Evolutionary conservation across 2,888 invertebrate genomes (phyloP).

Genomic region (Phaonia tiefii): DNA sequence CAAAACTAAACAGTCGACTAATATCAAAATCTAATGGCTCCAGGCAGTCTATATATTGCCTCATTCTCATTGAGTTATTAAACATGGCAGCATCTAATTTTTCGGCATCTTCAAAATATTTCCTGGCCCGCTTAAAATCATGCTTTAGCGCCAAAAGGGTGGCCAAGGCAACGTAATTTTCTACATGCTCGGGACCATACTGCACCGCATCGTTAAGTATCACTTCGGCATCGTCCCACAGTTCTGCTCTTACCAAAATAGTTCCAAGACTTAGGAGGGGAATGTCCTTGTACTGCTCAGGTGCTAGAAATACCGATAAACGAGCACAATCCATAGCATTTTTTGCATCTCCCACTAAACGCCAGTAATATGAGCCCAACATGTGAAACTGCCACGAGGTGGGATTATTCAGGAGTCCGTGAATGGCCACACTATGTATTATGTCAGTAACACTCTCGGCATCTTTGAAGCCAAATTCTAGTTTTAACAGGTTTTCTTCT

Average conservation of each 20-base stretch:
- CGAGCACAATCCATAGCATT: constrained; percentile 78
- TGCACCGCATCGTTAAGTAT: constrained; percentile 76
- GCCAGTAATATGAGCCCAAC: constrained; percentile 79
- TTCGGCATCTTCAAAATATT: constrained; percentile 76
- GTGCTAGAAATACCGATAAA: constrained; percentile 75
- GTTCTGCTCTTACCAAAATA: constrained; percentile 76
- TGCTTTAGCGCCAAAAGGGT: constrained; percentile 77
- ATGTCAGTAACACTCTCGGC: constrained; percentile 70
- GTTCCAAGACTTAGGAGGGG: constrained; percentile 78
- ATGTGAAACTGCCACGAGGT: constrained; percentile 78
- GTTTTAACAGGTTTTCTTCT: constrained; percentile 73
- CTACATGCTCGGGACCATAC: constrained; percentile 76
- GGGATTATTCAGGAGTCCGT: constrained; percentile 74
- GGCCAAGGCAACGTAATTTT: constrained; percentile 78
- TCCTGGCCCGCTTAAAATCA: constrained; percentile 77
- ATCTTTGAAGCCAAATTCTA: constrained; percentile 45
- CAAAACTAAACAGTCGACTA: constrained; percentile 72
- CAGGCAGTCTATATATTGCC: constrained; percentile 77
- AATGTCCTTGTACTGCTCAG: constrained; percentile 75
- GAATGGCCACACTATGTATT: constrained; percentile 71
- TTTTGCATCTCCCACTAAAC: constrained; percentile 77
- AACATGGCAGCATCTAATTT: constrained; percentile 75
- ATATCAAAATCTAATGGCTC: constrained; percentile 64
- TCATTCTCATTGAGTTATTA: constrained; percentile 75
- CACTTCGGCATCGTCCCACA: constrained; percentile 76